These are phyloP conservation scores for Sinotaia quadrata DNA, from an alignment of 2,888 invertebrate species.

Conservation along the genomic window DNA sequence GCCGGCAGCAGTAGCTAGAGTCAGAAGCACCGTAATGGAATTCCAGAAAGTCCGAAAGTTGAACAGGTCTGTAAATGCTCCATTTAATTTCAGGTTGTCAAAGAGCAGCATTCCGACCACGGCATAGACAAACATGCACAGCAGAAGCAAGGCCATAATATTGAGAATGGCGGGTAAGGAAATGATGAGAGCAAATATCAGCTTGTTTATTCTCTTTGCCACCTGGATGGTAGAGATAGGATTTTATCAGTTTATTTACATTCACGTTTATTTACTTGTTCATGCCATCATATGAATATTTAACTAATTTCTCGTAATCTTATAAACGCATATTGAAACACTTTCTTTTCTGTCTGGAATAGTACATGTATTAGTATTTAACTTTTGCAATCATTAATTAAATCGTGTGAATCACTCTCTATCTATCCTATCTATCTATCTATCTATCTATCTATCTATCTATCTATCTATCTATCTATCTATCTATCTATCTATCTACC, in stretches of 20 bases:
- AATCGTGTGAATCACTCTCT: too few relatives aligned
- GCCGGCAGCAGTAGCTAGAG: conserved; percentile 94
- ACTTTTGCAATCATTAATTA: too few relatives aligned
- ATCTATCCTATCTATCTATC: too few relatives aligned
- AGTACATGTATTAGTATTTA: too few relatives aligned
- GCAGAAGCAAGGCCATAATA: conserved; percentile 91
- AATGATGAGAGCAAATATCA: conserved; percentile 93
- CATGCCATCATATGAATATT: too few relatives aligned
- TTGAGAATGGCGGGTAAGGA: conserved; percentile 96
- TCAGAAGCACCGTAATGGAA: conserved; percentile 86
- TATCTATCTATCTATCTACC: too few relatives aligned
- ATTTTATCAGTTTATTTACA: too few relatives aligned
- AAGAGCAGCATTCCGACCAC: conserved; percentile 97
- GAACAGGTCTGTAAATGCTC: conserved; percentile 92
- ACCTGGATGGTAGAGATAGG: background rate
- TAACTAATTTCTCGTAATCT: too few relatives aligned
- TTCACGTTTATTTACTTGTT: background rate
- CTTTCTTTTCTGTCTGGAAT: too few relatives aligned
- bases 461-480: too few relatives aligned
- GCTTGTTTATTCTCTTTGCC: conserved; percentile 95
- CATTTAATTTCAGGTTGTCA: conserved; percentile 90
- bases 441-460: too few relatives aligned
- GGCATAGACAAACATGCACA: conserved; percentile 96
- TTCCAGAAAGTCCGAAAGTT: conserved; percentile 96
- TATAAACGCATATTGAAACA: too few relatives aligned